Evolutionary conservation across 2,888 invertebrate genomes (phyloP).

Genomic region (Eilema depressum): DNA sequence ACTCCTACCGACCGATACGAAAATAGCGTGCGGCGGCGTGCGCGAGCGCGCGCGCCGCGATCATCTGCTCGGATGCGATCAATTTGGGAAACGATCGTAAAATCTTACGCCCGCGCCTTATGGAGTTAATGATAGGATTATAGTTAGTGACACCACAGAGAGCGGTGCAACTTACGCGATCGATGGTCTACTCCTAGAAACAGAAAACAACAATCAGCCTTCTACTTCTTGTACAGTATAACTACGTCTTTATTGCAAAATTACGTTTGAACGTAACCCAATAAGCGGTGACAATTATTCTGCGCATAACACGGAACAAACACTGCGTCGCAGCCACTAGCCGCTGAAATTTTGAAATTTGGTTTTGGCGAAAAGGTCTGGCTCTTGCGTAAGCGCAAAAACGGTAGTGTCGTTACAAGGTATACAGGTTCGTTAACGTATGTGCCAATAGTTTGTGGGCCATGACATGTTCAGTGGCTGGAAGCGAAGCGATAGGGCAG

Average conservation of each 20-base stretch:
- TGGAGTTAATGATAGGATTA: constrained; percentile 78
- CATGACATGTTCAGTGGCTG: constrained; percentile 66
- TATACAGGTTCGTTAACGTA: constrained; percentile 56
- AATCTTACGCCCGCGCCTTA: constrained; percentile 75
- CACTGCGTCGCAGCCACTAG: constrained; percentile 69
- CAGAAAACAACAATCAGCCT: constrained; percentile 86
- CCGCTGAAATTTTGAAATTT: constrained; percentile 66
- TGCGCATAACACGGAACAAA: constrained; percentile 76
- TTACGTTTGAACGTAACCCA: constrained; percentile 64
- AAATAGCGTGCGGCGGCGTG: constrained; percentile 73
- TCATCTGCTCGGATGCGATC: constrained; percentile 66
- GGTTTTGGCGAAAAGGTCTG: constrained; percentile 41
- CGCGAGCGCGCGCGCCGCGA: constrained; percentile 62
- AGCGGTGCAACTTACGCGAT: constrained; percentile 87
- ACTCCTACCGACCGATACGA: constrained; percentile 71
- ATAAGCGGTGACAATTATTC: constrained; percentile 78
- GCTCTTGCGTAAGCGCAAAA: constrained; percentile 55
- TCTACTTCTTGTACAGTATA: constrained; percentile 73
- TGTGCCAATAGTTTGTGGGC: constrained; percentile 73
- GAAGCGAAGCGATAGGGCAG: constrained; percentile 75
- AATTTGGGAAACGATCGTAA: constrained; percentile 59
- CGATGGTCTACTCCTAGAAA: constrained; percentile 88
- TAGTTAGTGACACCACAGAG: constrained; percentile 86
- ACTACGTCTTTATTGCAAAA: constrained; percentile 64
- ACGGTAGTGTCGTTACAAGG: constrained; percentile 41